phyloP scores from a whole-genome alignment of 1,140 invertebrate genomes.

The Orius laevigatus region DNA sequence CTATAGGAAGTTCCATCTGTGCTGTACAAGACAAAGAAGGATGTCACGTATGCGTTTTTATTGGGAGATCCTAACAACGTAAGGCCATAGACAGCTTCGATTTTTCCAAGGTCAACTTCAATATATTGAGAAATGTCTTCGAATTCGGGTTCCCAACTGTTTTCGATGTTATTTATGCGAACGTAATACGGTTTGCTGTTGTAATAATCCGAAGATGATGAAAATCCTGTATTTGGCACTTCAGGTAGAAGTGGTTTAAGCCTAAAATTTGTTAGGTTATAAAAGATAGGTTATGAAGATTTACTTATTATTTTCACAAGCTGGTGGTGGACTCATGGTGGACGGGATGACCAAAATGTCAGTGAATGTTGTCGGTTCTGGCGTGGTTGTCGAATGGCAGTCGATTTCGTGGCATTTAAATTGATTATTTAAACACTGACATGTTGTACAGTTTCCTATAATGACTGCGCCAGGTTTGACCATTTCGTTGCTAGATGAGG shows the following conservation, averaged over 20 bases:
- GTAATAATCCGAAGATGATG: not conserved
- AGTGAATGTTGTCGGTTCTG: conserved; percentile 1
- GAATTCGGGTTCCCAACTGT: conserved; percentile 39
- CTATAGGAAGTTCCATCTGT: conserved; percentile 40
- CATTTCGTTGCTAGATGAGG: conserved; percentile 33
- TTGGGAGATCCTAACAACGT: conserved; percentile 41
- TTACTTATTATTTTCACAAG: conserved; percentile 21
- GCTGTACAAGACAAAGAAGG: conserved; percentile 53
- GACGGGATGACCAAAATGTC: conserved; percentile 26
- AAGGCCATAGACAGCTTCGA: conserved; percentile 53
- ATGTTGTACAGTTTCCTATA: conserved; percentile 44
- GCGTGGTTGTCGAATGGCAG: conserved; percentile 24
- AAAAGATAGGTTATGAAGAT: too few species aligned
- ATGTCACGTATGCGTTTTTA: conserved; percentile 54
- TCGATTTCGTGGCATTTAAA: conserved; percentile 41
- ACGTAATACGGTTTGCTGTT: not conserved
- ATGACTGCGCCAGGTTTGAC: conserved; percentile 38
- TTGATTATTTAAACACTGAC: conserved; percentile 60
- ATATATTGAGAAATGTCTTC: conserved; percentile 44
- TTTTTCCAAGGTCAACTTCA: conserved; percentile 44
- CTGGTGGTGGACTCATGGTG: conserved; percentile 33
- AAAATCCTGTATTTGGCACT: conserved; percentile 1
- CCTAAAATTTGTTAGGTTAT: conserved; percentile 6
- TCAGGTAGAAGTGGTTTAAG: conserved; percentile 5
- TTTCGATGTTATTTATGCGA: not conserved